phyloP scores from a whole-genome alignment of 2,888 invertebrate species.

The Aelia acuminata region DNA sequence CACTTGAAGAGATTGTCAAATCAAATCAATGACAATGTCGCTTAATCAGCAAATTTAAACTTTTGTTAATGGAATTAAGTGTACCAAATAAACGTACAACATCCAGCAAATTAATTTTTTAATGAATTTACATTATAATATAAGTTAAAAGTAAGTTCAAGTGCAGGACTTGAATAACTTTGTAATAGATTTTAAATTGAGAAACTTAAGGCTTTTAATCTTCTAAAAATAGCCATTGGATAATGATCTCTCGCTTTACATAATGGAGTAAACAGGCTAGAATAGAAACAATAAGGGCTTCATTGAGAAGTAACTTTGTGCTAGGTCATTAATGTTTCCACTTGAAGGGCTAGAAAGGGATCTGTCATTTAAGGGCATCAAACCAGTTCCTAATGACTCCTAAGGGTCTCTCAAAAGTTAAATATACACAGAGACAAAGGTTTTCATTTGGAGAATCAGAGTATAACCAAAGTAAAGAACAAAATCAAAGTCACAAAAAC shows the following conservation, averaged over 20 bases:
- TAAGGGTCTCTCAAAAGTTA: neutral
- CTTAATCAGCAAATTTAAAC: no score
- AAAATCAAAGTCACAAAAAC: no score
- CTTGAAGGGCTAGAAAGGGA: constrained; percentile 14
- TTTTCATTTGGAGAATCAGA: neutral
- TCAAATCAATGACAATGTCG: no score
- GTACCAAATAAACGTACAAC: no score
- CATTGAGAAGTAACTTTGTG: neutral
- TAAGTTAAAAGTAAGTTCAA: no score
- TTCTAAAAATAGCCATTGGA: neutral
- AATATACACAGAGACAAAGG: neutral
- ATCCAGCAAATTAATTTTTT: no score
- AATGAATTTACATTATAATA: no score
- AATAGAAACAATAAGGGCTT: neutral
- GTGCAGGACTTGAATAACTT: no score
- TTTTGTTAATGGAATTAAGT: no score
- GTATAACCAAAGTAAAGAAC: neutral
- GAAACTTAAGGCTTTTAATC: neutral
- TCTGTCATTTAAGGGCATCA: constrained; percentile 2
- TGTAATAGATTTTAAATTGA: no score
- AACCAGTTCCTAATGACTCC: neutral
- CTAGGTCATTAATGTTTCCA: neutral
- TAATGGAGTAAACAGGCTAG: neutral
- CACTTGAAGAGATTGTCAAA: no score
- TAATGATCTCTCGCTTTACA: neutral